Evolutionary conservation across 2,888 invertebrate genomes (phyloP).

Genomic region (Cheilosia scutellata): DNA sequence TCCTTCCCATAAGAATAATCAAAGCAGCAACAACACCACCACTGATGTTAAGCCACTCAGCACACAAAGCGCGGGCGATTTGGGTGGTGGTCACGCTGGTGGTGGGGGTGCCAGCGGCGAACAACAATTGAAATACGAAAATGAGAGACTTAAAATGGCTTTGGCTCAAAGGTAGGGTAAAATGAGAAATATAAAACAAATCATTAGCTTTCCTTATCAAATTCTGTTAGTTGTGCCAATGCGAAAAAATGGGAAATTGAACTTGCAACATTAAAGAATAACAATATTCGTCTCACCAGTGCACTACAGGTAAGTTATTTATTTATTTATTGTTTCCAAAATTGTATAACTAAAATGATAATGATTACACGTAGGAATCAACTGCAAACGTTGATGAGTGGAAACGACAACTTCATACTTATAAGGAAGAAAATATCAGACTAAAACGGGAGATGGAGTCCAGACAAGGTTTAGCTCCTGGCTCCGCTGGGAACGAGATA

Average conservation of each 20-base stretch:
- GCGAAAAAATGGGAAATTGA: conserved; percentile 99
- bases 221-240: conserved; percentile 93
- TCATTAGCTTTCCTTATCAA: conserved; percentile 2
- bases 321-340: too few relatives aligned
- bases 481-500: conserved; percentile 87
- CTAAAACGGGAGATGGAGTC: conserved; percentile 90
- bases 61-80: conserved; percentile 69
- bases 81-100: conserved; percentile 79
- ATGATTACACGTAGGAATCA: conserved; percentile 86
- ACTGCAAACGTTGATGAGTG: conserved; percentile 99
- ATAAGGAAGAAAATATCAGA: conserved; percentile 95
- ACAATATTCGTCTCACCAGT: conserved; percentile 96
- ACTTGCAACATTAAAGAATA: conserved; percentile 96
- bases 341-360: background rate
- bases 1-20: conserved; percentile 83
- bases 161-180: conserved; percentile 93
- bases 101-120: conserved; percentile 84
- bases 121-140: conserved; percentile 98
- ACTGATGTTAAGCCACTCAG: conserved; percentile 56
- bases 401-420: conserved; percentile 97
- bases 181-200: background rate
- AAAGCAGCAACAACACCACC: conserved; percentile 63
- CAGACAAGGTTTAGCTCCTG: conserved; percentile 87
- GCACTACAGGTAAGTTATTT: conserved; percentile 89
- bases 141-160: conserved; percentile 97